Conservation (phyloP, 2,797 vertebrate genomes). For the Pelodytes ibericus region DNA sequence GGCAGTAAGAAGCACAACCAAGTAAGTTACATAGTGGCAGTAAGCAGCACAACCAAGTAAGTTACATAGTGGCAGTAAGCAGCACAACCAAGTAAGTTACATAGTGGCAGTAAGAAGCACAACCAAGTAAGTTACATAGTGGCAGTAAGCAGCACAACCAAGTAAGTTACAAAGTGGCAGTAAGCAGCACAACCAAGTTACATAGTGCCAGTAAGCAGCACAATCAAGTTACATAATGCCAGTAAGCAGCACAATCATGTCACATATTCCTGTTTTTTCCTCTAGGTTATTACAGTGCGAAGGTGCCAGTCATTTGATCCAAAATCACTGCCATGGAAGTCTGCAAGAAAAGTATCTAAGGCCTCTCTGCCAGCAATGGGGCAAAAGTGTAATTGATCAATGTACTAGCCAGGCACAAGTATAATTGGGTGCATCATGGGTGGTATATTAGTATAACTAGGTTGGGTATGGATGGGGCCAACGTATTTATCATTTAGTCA, state of each 20-base stretch:
- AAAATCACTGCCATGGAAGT: not conserved
- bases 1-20: conserved; percentile 16
- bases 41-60: conserved; percentile 5
- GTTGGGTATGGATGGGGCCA: too few relatives aligned
- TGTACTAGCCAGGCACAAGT: too few relatives aligned
- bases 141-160: not conserved
- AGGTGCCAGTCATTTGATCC: not conserved
- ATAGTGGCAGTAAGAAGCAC: too few relatives aligned
- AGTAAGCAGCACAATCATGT: not conserved
- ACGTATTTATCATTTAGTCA: too few relatives aligned
- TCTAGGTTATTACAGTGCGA: too few relatives aligned
- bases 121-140: not conserved
- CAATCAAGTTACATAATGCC: not conserved
- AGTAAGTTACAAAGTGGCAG: too few relatives aligned
- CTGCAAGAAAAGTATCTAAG: too few relatives aligned
- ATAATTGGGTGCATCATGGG: too few relatives aligned
- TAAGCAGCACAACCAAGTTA: not conserved
- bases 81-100: too few relatives aligned
- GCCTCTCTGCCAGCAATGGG: not conserved
- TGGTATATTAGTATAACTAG: too few relatives aligned
- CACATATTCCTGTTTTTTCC: too few relatives aligned
- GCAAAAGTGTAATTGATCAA: not conserved
- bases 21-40: conserved; percentile 4
- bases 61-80: too few relatives aligned
- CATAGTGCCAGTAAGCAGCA: not conserved